Evolutionary conservation across 1,140 invertebrate genomes (phyloP).

Genomic region (Drosophila micromelanica): DNA sequence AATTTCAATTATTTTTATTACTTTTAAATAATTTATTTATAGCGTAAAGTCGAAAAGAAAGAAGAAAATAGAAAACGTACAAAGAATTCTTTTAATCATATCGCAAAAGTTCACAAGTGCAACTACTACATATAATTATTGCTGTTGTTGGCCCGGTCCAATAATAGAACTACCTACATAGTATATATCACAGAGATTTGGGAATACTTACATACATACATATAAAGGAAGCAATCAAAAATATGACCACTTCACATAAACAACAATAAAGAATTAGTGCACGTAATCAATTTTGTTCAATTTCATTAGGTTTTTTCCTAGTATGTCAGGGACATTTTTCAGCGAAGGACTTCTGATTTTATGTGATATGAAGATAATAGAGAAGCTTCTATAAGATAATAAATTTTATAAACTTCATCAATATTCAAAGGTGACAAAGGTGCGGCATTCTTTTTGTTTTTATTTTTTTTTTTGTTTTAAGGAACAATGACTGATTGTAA

Average conservation of each 20-base stretch:
- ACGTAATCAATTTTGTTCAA: slow-evolving; percentile 24
- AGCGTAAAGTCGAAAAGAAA: slow-evolving; percentile 1
- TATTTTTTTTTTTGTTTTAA: no score
- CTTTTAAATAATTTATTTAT: slow-evolving; percentile 36
- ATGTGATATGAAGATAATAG: no score
- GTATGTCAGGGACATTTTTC: slow-evolving; percentile 18
- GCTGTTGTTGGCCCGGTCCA: not conserved
- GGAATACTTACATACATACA: slow-evolving; percentile 1
- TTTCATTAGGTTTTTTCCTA: not conserved
- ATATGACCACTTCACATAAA: slow-evolving; percentile 11
- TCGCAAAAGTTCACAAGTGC: slow-evolving; percentile 37
- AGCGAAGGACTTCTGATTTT: not conserved
- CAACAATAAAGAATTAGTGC: slow-evolving; percentile 7
- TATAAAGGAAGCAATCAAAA: slow-evolving; percentile 30
- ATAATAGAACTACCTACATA: slow-evolving; percentile 8
- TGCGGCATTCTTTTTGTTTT: not conserved
- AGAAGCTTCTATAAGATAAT: no score
- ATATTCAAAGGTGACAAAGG: not conserved
- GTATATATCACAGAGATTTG: slow-evolving; percentile 22
- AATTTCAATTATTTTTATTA: slow-evolving; percentile 46
- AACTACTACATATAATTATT: slow-evolving; percentile 14
- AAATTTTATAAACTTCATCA: not conserved
- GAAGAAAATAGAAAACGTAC: not conserved
- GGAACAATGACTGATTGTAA: slow-evolving; percentile 9
- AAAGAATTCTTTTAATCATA: slow-evolving; percentile 46